Conservation (phyloP, 2,797 vertebrate genomes). For the Acestrorhynchus altus region DNA sequence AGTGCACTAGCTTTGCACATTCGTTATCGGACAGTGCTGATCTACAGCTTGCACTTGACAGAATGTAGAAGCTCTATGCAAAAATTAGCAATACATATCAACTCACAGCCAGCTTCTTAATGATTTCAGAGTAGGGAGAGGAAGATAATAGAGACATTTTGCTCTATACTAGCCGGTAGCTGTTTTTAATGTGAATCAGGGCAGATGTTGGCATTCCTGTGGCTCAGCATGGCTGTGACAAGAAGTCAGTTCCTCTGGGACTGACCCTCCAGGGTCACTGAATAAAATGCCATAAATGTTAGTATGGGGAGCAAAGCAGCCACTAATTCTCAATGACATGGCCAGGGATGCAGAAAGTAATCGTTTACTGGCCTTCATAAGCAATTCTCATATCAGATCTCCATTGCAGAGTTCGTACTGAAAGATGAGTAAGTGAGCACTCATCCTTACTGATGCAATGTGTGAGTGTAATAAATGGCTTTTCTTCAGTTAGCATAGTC, state of each 20-base stretch:
- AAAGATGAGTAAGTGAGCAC: not conserved
- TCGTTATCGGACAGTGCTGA: not conserved
- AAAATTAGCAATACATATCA: not conserved
- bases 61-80: not conserved
- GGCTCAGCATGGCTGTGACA: constrained; percentile 12
- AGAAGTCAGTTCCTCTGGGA: constrained; percentile 19
- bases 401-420: not conserved
- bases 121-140: not conserved
- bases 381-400: not conserved
- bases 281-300: constrained; percentile 15
- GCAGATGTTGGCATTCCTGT: constrained; percentile 8
- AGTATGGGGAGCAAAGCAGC: constrained; percentile 11
- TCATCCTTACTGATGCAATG: not conserved
- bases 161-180: not conserved
- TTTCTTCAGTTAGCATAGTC: not conserved
- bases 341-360: constrained; percentile 10
- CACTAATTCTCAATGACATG: constrained; percentile 19
- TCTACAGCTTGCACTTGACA: not conserved
- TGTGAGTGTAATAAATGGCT: not conserved
- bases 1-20: not conserved
- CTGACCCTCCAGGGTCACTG: constrained; percentile 16
- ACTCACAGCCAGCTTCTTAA: too few relatives aligned
- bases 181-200: constrained; percentile 4
- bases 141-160: constrained; percentile 14
- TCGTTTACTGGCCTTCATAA: not conserved